Base-by-base conservation (phyloP, 2,797 vertebrate genomes). In the Lepilemur ruficaudatus region DNA sequence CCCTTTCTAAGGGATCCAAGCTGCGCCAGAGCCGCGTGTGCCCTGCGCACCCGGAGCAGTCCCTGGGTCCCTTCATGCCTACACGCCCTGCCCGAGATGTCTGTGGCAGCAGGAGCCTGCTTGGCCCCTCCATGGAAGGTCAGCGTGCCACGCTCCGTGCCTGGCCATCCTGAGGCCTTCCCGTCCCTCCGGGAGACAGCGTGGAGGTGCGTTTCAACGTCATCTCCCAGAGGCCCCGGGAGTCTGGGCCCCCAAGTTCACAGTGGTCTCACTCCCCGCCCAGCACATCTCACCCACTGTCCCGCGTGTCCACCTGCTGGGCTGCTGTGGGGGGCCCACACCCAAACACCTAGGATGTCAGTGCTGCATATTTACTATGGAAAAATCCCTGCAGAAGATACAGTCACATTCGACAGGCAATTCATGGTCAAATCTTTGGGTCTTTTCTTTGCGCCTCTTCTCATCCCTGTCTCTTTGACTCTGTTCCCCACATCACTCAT, bases 11-110 rank as follows among this genome's bases (percentile, higher is more conserved):
- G 35, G 1, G 4, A 15, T 30, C 63, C 9, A 11, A 28, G 25
- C 28, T 59, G 8, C 2, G 4, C 38, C 11, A 1, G 52, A 15
- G 46, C 59, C 5, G 0, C 15, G 1, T 3, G 2, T 14, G 2
- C 23, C 35, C 23, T 30, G 32, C 22, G 6, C 15, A 38, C 20
- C 8, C 23, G 0, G 9, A 25, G 69, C 3, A 10, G 30, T 35
- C 10, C 1, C 57, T 17, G 20, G 14, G n/a, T 28, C 32, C 32
- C 9, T 67, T 10, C 5, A 2, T 25, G n/a, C 13, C 17, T 15
- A 32, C 6, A 7, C 30, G 32, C 46, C 48, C 32, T 84, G 46
- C n/a, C 82, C 12, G 63, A 38, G 46, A 38, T 6, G 14, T 84
- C 63, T 38, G 14, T 18, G 28, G 63, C 46, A 5, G 8, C 50